Base-by-base conservation (phyloP, 1,140 invertebrate genomes). In the Solen grandis region DNA sequence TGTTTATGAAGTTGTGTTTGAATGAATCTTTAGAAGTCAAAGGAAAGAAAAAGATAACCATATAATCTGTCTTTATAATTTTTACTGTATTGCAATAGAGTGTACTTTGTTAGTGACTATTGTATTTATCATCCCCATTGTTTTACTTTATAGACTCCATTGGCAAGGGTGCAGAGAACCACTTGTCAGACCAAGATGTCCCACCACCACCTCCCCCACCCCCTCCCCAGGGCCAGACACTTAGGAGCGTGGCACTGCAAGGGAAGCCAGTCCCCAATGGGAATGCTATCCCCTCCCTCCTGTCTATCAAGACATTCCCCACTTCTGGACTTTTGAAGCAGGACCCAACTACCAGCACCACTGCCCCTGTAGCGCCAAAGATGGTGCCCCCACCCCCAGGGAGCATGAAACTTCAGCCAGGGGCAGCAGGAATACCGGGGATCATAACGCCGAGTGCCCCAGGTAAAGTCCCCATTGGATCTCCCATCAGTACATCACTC, bases 171-270 rank as follows among this genome's bases (percentile, higher is more conserved):
- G n/a, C n/a, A n/a, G n/a, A n/a, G n/a, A n/a, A n/a, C n/a, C n/a
- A n/a, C n/a, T n/a, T n/a, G n/a, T n/a, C n/a, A n/a, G n/a, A n/a
- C n/a, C n/a, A n/a, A n/a, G 75, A 78, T 69, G 75, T 66, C 0
- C 73, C 73, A 5, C 70, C 70, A 19, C 70, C 70, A 5, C 75
- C 75, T 13, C 75, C 75, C 25, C 75, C 75, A 2, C 75, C 75
- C 27, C 75, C 75, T 29, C 75, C 75, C 19, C 59, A 62, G 59
- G 3, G 8, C 19, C 3, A 25, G 59, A 62, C 25, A 33, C 5
- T 27, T 62, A 14, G 59, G 19, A 63, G 46, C 35, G 13, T 22
- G 27, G 41, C 8, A 22, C 46, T 38, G 46, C n/a, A 60, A 4
- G 31, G 22, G 29, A 66, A 31, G 55, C 68, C 60, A 36, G 50